Percentiles rank a stretch among this genome's conserved stretches.
phyloP scores from a whole-genome alignment of 1,140 invertebrate species.

The Sinella curviseta region DNA sequence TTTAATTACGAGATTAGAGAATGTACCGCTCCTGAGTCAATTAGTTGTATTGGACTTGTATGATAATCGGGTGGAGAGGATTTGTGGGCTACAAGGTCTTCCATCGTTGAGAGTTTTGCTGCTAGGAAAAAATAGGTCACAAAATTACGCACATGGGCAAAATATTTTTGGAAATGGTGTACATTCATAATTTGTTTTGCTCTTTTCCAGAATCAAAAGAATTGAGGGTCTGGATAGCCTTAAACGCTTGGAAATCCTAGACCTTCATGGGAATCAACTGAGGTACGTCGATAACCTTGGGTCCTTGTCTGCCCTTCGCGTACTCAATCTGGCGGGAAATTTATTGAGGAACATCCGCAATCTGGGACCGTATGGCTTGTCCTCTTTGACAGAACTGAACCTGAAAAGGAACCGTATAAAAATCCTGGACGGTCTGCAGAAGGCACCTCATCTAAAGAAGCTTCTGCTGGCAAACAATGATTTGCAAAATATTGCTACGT shows the following conservation, averaged over 20 bases:
- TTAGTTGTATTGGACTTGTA: slow-evolving; percentile 90
- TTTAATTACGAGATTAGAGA: slow-evolving; percentile 74
- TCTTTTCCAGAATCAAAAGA: slow-evolving; percentile 64
- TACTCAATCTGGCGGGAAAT: slow-evolving; percentile 85
- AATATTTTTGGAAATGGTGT: too few species aligned
- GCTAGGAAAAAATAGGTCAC: slow-evolving; percentile 80
- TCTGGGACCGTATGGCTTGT: slow-evolving; percentile 71
- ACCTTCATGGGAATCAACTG: slow-evolving; percentile 88
- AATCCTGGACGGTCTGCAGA: slow-evolving; percentile 76
- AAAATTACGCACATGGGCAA: slow-evolving; percentile 8
- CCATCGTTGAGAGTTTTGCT: slow-evolving; percentile 78
- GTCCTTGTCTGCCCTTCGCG: slow-evolving; percentile 68
- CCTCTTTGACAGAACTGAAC: slow-evolving; percentile 79
- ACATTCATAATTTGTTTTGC: neutral
- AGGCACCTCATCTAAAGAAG: slow-evolving; percentile 76
- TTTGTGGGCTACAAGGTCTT: slow-evolving; percentile 69
- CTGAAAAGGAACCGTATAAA: slow-evolving; percentile 79
- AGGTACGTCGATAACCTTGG: slow-evolving; percentile 64
- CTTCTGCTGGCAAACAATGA: slow-evolving; percentile 84
- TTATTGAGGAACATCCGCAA: slow-evolving; percentile 71
- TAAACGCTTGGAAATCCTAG: slow-evolving; percentile 76
- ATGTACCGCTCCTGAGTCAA: slow-evolving; percentile 65
- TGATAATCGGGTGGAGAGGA: slow-evolving; percentile 87
- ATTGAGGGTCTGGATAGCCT: slow-evolving; percentile 74
- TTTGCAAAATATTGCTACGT: slow-evolving; percentile 50